phyloP scores from a whole-genome alignment of 1,140 invertebrate species.

The Drosophila sp. region DNA sequence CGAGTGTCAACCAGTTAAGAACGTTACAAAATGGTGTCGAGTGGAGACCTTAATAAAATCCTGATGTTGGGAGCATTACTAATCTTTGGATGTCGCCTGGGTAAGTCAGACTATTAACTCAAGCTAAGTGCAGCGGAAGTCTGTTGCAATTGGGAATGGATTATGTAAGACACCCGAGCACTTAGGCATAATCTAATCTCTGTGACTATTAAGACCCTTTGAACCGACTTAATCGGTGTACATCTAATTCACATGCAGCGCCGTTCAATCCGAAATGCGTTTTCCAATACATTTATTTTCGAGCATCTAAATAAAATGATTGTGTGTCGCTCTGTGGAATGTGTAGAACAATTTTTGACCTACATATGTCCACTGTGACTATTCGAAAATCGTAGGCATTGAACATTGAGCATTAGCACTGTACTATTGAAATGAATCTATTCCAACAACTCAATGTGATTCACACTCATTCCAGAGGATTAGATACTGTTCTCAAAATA shows the following conservation, averaged over 20 bases:
- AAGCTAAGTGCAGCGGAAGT: conserved; percentile 38
- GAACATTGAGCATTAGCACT: neutral
- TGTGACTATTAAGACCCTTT: conserved; percentile 47
- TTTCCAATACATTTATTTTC: conserved; percentile 31
- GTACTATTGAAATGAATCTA: conserved; percentile 15
- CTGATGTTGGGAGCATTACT: conserved; percentile 47
- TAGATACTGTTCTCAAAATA: conserved; percentile 11
- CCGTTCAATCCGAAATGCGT: conserved; percentile 35
- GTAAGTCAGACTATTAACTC: conserved; percentile 45
- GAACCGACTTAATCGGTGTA: conserved; percentile 38
- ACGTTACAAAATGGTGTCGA: conserved; percentile 41
- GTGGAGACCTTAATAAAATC: conserved; percentile 20
- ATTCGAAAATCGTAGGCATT: conserved; percentile 2
- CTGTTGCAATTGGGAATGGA: conserved; percentile 17
- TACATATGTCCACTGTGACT: conserved; percentile 53
- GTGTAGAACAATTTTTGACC: conserved; percentile 59
- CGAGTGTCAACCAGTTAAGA: conserved; percentile 28
- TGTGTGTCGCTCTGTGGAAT: conserved; percentile 44
- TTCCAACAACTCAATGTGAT: conserved; percentile 3
- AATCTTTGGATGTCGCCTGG: conserved; percentile 49
- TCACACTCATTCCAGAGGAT: conserved; percentile 23
- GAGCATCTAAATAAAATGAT: conserved; percentile 65
- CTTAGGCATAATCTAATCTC: conserved; percentile 62
- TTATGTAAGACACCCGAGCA: conserved; percentile 8
- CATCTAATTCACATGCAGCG: conserved; percentile 66